Conservation (phyloP, 2,888 invertebrate genomes). For the Polyommatus iphigenia region DNA sequence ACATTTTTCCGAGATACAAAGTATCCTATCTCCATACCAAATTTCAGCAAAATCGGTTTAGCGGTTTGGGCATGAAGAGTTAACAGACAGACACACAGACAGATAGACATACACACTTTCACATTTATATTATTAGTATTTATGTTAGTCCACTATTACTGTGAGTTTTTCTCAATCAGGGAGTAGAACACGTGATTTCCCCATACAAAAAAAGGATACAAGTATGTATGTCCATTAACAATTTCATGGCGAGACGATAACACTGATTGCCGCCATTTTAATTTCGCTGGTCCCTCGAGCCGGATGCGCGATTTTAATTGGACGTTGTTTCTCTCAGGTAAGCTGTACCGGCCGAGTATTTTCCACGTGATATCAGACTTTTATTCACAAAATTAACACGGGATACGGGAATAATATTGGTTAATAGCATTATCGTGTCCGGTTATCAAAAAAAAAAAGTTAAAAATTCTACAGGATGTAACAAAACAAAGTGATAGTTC, state of each 20-base stretch:
- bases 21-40: no score
- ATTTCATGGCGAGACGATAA: not conserved
- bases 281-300: conserved; percentile 16
- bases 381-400: not conserved
- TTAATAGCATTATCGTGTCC: not conserved
- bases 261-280: conserved; percentile 7
- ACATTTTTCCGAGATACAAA: no score
- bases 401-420: not conserved
- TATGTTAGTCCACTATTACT: no score
- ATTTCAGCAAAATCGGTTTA: no score
- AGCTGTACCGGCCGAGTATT: not conserved
- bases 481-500: no score
- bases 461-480: no score
- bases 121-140: no score
- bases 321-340: not conserved
- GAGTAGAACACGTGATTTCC: not conserved
- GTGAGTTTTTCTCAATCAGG: no score
- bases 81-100: no score
- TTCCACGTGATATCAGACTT: not conserved
- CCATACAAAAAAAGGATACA: not conserved
- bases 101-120: no score
- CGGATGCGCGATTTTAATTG: conserved; percentile 5
- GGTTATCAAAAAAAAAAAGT: not conserved
- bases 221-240: not conserved
- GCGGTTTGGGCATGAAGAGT: no score